Evolutionary conservation across 1,140 invertebrate species (phyloP).

Genomic region (Xylocopa sonorina): DNA sequence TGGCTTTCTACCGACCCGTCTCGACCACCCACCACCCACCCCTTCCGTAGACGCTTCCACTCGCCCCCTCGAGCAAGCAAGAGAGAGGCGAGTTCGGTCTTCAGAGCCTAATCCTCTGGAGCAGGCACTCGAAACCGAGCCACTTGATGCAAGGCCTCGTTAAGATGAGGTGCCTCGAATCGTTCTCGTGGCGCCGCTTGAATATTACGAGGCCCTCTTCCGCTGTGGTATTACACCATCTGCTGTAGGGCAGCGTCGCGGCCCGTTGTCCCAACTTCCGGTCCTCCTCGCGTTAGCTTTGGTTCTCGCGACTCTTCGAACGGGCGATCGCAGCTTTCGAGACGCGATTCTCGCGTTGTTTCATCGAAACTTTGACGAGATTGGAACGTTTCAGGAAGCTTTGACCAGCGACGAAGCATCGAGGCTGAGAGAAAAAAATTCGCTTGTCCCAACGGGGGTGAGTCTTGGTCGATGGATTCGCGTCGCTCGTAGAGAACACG

Average conservation of each 20-base stretch:
- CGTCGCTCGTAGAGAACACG: no score
- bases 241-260: constrained; percentile 48
- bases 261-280: constrained; percentile 53
- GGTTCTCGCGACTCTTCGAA: not conserved
- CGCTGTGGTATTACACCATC: constrained; percentile 55
- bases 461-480: no score
- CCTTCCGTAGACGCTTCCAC: no score
- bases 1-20: constrained; percentile 33
- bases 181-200: constrained; percentile 45
- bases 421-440: no score
- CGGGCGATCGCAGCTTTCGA: not conserved
- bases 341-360: not conserved
- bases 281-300: not conserved
- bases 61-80: no score
- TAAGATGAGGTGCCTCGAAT: constrained; percentile 52
- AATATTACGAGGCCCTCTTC: constrained; percentile 52
- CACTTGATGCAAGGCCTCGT: constrained; percentile 59
- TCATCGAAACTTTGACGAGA: constrained; percentile 36
- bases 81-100: constrained; percentile 63
- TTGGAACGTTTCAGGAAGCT: constrained; percentile 10
- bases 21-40: constrained; percentile 1
- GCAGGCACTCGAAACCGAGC: constrained; percentile 59
- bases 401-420: constrained; percentile 19
- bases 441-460: no score
- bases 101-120: constrained; percentile 65